Percentiles rank a stretch among this genome's conserved stretches.
phyloP scores from a whole-genome alignment of 2,113 vertebrate genomes.

The Columbina picui region DNA sequence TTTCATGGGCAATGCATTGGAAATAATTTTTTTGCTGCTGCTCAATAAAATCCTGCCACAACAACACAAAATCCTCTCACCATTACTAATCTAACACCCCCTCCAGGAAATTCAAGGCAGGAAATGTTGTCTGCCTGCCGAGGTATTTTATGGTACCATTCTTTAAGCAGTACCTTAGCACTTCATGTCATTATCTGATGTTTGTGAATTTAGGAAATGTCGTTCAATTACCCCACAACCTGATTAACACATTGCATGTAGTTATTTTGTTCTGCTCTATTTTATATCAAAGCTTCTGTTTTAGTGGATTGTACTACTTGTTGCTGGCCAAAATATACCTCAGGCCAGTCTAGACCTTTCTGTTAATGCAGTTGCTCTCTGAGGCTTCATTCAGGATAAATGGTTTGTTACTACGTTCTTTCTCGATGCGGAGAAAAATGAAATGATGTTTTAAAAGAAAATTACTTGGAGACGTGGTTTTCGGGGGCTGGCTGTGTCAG shows the following conservation, averaged over 20 bases:
- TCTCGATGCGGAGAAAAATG: neutral
- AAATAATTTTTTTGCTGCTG: constrained; percentile 11
- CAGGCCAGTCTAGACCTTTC: constrained; percentile 45
- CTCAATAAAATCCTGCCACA: constrained; percentile 51
- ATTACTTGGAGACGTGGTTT: neutral
- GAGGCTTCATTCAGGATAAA: neutral
- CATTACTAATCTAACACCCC: constrained; percentile 62
- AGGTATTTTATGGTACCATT: constrained; percentile 49
- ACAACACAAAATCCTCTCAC: constrained; percentile 52
- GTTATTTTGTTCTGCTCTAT: constrained; percentile 29
- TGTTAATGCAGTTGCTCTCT: constrained; percentile 13
- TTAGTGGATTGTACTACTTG: neutral
- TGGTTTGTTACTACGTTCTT: neutral
- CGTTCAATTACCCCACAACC: constrained; percentile 30
- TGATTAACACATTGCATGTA: constrained; percentile 15
- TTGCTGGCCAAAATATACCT: constrained; percentile 25
- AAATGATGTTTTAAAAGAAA: constrained; percentile 4
- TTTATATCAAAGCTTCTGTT: neutral
- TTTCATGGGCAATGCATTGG: neutral
- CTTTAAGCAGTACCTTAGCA: neutral
- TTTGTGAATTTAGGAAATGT: constrained; percentile 27
- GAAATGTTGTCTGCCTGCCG: constrained; percentile 26
- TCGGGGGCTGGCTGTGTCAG: neutral
- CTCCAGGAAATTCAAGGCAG: constrained; percentile 60
- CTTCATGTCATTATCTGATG: constrained; percentile 38